Conservation (phyloP, 2,888 invertebrate genomes). For the Himalopsyche kuldschensis region DNA sequence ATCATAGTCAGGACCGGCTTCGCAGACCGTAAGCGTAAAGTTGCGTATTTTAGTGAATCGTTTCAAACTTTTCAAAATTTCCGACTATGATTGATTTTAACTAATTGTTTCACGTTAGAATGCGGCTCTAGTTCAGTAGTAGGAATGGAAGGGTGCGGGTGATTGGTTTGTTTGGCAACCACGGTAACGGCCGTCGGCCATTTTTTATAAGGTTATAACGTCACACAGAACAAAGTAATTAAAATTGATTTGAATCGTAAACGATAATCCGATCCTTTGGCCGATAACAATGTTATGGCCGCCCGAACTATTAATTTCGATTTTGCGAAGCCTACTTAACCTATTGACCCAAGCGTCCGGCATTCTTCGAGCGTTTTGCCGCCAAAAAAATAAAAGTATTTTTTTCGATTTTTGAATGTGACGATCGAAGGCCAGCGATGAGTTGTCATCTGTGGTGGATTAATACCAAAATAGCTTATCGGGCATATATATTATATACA, state of each 20-base stretch:
- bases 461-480: not conserved
- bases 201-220: not conserved
- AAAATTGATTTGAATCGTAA: not conserved
- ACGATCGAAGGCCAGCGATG: not conserved
- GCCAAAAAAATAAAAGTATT: not conserved
- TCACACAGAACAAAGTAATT: not conserved
- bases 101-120: too few species aligned
- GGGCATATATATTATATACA: too few species aligned
- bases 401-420: not conserved
- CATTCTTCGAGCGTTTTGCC: not conserved
- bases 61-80: too few species aligned
- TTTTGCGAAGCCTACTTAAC: conserved; percentile 14
- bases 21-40: too few species aligned
- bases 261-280: not conserved
- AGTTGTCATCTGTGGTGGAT: not conserved
- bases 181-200: not conserved
- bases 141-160: too few species aligned
- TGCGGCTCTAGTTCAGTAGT: too few species aligned
- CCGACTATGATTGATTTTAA: too few species aligned
- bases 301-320: not conserved
- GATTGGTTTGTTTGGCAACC: not conserved
- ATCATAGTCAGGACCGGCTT: too few species aligned
- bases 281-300: not conserved
- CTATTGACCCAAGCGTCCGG: conserved; percentile 16
- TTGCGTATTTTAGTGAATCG: too few species aligned